Base-by-base conservation (phyloP, 2,113 vertebrate genomes). In the Rutilus rutilus region DNA sequence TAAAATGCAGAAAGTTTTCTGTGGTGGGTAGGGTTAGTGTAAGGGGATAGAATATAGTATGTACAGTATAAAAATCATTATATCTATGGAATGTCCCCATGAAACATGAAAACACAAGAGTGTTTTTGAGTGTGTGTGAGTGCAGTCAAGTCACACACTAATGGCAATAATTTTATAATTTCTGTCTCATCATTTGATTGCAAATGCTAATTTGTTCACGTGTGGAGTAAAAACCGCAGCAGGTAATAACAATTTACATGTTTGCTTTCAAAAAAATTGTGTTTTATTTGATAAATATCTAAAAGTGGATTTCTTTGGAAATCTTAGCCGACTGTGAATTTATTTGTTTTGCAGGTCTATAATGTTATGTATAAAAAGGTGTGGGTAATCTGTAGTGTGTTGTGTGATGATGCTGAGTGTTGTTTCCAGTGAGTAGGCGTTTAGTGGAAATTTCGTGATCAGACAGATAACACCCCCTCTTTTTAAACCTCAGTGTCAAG, bases 361-460 rank as follows among this genome's bases (percentile, higher is more conserved):
- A 25, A 2, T 39, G 17, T 5, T 71, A 33, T 73, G 50, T 69
- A 60, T 14, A 42, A 54, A 42, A 78, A 71, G 36, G 3, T 78
- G 86, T 83, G 62, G 62, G 74, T 78, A 50, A 15, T 10, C 6
- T 27, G 59, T 60, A 30, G 17, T 67, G 65, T 12, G 23, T 54
- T 47, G 71, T 78, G 30, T 86, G 47, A 52, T 67, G n/a, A 77
- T 67, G 39, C 82, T 62, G 62, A 80, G 11, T 75, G 57, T 77
- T 33, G n/a, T 85, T 85, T 84, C 82, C 78, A 25, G 17, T 80
- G 62, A 45, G 85, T 86, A 42, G 54, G 82, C 42, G 19, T 71
- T 78, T 84, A 71, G 52, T 84, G 50, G 54, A 79, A 87, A 84
- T 54, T 1, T 82, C 27, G 3, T 67, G 33, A 14, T 69, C 23